Base-by-base conservation (phyloP, 1,140 invertebrate species). In the Venustaconcha ellipsiformis region DNA sequence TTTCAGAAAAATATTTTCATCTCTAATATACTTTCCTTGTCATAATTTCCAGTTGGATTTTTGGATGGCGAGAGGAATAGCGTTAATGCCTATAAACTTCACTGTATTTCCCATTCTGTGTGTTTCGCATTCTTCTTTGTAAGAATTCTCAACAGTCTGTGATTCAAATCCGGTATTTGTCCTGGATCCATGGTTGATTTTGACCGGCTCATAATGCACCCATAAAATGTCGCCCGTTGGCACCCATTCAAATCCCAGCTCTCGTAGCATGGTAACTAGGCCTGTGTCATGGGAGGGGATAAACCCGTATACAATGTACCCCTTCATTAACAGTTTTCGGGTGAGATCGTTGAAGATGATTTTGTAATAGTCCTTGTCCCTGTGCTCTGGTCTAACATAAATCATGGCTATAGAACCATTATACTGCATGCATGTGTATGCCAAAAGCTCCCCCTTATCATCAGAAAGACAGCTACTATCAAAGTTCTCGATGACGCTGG, bases 381-480 rank as follows among this genome's bases (percentile, higher is more conserved):
- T 70, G 64, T 82, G 78, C 20, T 82, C 76, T 55, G 82, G 80
- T 62, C 83, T 79, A 15, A 84, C 84, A 74, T 78, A 81, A 56
- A 85, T 59, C 76, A 82, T 84, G 20, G 82, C 81, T 72, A 85
- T 85, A 2, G 84, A 82, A 2, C 84, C 84, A 67, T 85, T 84
- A 73, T 80, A 84, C 76, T 85, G 82, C 79, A 83, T 81, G 59
- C 78, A 81, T 17, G 81, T 82, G 67, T 85, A 85, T 17, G 84
- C 84, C 12, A 82, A 67, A 30, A 85, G 68, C 48, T 80, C 73
- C 12, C 84, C 84, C 11, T 81, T 65, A 2, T 18, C 15, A 17
- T 78, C 78, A 6, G 78, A 72, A 0, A 85, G 80, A 64, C 82
- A 83, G 68, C 82, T 84, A 64, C 74, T 84, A 30, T 85, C 82